phyloP scores from a whole-genome alignment of 2,888 invertebrate genomes.

The Chymomyza fuscimana region DNA sequence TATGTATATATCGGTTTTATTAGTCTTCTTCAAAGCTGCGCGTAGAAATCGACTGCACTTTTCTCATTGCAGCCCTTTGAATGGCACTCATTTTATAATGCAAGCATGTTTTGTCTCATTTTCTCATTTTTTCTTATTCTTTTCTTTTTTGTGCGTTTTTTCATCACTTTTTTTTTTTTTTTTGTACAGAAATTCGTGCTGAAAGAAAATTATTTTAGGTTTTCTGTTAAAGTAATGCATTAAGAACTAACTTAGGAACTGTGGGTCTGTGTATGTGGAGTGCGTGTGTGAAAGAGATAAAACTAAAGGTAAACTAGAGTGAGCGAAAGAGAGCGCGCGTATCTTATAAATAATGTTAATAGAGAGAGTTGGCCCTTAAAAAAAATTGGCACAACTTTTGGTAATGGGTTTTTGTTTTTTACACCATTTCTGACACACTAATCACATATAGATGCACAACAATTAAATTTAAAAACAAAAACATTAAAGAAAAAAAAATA shows the following conservation, averaged over 20 bases:
- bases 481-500: neutral
- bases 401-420: neutral
- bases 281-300: neutral
- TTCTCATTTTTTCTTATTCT: constrained; percentile 10
- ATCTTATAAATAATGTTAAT: neutral
- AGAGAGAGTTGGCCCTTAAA: neutral
- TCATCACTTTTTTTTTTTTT: constrained; percentile 24
- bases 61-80: constrained; percentile 21
- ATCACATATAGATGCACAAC: constrained; percentile 32
- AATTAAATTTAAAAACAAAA: constrained; percentile 33
- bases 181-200: constrained; percentile 54
- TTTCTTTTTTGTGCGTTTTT: constrained; percentile 19
- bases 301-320: constrained; percentile 10
- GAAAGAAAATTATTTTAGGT: constrained; percentile 49
- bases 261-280: neutral
- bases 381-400: neutral
- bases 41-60: constrained; percentile 33
- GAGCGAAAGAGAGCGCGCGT: constrained; percentile 19
- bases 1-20: constrained; percentile 61
- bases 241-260: constrained; percentile 43
- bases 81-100: constrained; percentile 30
- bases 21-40: constrained; percentile 62
- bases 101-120: constrained; percentile 20
- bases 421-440: constrained; percentile 10
- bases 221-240: constrained; percentile 5